These are phyloP conservation scores for Thera britannica DNA, from an alignment of 2,888 invertebrate species.

Conservation along the genomic window DNA sequence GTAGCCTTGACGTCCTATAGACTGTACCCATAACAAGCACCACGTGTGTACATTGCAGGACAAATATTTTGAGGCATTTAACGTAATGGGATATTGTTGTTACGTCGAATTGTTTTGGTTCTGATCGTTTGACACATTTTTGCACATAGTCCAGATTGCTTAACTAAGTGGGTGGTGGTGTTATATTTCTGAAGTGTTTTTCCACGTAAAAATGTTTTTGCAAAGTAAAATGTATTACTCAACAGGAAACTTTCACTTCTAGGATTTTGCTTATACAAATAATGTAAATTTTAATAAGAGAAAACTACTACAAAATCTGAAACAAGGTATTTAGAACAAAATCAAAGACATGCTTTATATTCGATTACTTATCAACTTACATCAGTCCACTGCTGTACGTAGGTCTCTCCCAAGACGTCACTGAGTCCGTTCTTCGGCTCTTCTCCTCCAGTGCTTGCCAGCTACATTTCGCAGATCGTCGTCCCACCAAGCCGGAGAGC, in stretches of 20 bases:
- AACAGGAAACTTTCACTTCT: background rate
- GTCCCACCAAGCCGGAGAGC: no score
- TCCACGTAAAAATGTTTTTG: conserved; percentile 6
- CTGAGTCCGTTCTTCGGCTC: no score
- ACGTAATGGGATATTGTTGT: conserved; percentile 57
- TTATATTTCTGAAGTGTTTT: background rate
- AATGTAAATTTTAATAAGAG: no score
- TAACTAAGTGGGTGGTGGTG: conserved; percentile 18
- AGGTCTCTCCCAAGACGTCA: no score
- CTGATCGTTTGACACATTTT: conserved; percentile 26
- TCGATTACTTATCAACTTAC: no score
- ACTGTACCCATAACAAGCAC: conserved; percentile 31
- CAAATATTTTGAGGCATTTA: conserved; percentile 61
- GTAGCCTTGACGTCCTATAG: conserved; percentile 47
- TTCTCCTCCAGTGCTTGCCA: no score
- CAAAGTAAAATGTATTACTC: background rate
- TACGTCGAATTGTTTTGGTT: conserved; percentile 50
- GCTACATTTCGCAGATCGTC: no score
- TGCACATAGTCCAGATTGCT: conserved; percentile 8
- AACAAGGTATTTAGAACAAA: no score
- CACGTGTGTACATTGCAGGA: conserved; percentile 45
- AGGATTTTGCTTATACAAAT: no score
- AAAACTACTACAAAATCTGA: no score
- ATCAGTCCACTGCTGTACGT: no score
- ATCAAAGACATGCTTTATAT: no score